These are phyloP conservation scores for Polyommatus icarus DNA, from an alignment of 2,888 invertebrate species.

Conservation along the genomic window DNA sequence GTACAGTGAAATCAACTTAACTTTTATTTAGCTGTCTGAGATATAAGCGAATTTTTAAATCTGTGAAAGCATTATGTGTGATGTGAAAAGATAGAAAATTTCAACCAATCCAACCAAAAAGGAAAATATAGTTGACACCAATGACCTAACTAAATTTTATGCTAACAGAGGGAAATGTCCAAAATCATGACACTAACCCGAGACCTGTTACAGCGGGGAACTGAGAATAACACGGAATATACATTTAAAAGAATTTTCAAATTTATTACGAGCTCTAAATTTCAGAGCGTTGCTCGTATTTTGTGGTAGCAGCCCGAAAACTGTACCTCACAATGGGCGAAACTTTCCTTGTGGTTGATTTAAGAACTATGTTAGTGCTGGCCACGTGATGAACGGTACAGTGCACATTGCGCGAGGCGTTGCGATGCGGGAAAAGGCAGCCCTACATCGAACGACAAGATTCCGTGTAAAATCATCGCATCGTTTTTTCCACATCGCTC, in stretches of 20 bases:
- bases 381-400: background rate
- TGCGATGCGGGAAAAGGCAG: no score
- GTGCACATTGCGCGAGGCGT: background rate
- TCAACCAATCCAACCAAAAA: no score
- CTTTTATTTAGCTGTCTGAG: no score
- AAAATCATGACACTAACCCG: slow-evolving; percentile 6
- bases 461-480: no score
- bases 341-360: slow-evolving; percentile 13
- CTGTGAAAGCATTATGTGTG: no score
- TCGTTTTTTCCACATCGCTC: no score
- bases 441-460: no score
- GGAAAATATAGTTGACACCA: no score
- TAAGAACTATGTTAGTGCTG: background rate
- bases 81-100: no score
- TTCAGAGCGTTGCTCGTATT: background rate
- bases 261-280: slow-evolving; percentile 30
- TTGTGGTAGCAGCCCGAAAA: slow-evolving; percentile 12
- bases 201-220: background rate
- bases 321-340: slow-evolving; percentile 8
- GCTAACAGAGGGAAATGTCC: background rate
- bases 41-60: no score
- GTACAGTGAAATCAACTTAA: no score
- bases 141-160: background rate
- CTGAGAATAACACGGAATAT: slow-evolving; percentile 2
- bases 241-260: slow-evolving; percentile 25